Base-by-base conservation (phyloP, 2,888 invertebrate species). In the Machimus rusticus region DNA sequence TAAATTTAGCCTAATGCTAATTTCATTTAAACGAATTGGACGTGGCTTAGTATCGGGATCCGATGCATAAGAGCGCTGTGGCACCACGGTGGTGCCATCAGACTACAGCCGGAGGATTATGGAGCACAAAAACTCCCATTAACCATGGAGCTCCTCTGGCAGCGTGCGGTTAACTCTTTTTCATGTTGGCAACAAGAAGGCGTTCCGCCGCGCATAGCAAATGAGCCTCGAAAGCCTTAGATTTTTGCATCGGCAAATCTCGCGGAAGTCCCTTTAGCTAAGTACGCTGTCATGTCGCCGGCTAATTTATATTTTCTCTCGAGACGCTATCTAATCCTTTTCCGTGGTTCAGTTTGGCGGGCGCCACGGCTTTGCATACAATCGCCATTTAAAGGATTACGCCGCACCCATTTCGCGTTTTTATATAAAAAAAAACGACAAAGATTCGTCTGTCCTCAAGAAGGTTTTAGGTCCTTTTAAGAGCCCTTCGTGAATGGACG, bases 11-110 rank as follows among this genome's bases (percentile, higher is more conserved):
- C 76, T 81, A 88, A 89, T 88, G 88, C 88, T 89, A 89, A 89
- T 89, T 89, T 87, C 88, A 87, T 89, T 89, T 89, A 88, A 89
- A 89, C 88, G 88, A 89, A 89, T 89, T 88, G 88, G 89, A 89
- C 88, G 89, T 89, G 88, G 88, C 88, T 85, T 82, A 88, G 84
- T 86, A 86, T 77, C 86, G 46, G 66, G 31, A 74, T 81, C 28
- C 86, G 76, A 86, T 66, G 28, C 28, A 19, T 31, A 28, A 55
- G 55, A 31, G 19, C 28, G 4, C 43, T 19, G 28, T 3, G 74
- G 28, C 23, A 66, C 34, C n/a, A 74, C 12, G 1, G 12, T 31
- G 19, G 9, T 16, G 23, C 23, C 37, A 46, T 16, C 31, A 76
- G 86, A 86, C 76, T 19, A 77, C 46, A 19, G 31, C 19, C 5